These are phyloP conservation scores for Emydoidea blandingii DNA, from an alignment of 2,797 vertebrate species.

Conservation along the genomic window DNA sequence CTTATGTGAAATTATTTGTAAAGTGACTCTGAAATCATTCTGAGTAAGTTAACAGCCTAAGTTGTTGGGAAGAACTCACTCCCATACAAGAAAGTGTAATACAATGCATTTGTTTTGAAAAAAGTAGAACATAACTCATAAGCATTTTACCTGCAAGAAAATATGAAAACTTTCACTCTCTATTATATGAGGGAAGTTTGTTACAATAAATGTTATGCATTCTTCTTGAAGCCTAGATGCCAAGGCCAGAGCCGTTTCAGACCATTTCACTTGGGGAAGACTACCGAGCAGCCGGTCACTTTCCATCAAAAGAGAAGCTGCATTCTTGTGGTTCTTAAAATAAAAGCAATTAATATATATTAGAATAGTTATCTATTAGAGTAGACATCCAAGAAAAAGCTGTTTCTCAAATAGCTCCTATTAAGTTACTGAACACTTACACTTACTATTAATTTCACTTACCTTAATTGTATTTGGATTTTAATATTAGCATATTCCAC, in stretches of 20 bases:
- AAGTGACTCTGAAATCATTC: not conserved
- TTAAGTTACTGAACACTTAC: not conserved
- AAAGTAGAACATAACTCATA: not conserved
- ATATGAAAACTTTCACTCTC: constrained; percentile 86
- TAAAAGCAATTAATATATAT: constrained; percentile 42
- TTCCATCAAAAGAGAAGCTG: constrained; percentile 88
- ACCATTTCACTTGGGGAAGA: constrained; percentile 95
- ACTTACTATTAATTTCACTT: not conserved
- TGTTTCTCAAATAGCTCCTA: constrained; percentile 30
- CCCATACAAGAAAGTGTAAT: not conserved
- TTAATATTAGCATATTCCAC: not conserved
- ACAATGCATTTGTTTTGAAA: not conserved
- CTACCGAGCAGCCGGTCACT: constrained; percentile 89
- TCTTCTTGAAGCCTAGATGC: constrained; percentile 89
- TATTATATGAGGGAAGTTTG: constrained; percentile 85
- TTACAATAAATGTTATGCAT: constrained; percentile 86
- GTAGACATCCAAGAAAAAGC: constrained; percentile 21
- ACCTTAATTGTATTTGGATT: not conserved
- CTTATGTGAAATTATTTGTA: not conserved
- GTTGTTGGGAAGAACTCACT: not conserved
- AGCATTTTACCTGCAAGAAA: constrained; percentile 86
- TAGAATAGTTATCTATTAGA: constrained; percentile 41
- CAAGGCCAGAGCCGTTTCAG: constrained; percentile 85
- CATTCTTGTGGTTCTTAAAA: constrained; percentile 89
- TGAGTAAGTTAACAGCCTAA: not conserved